Percentiles rank a stretch among this genome's conserved stretches.
phyloP scores from a whole-genome alignment of 2,888 invertebrate genomes.

The Tipula helvola region DNA sequence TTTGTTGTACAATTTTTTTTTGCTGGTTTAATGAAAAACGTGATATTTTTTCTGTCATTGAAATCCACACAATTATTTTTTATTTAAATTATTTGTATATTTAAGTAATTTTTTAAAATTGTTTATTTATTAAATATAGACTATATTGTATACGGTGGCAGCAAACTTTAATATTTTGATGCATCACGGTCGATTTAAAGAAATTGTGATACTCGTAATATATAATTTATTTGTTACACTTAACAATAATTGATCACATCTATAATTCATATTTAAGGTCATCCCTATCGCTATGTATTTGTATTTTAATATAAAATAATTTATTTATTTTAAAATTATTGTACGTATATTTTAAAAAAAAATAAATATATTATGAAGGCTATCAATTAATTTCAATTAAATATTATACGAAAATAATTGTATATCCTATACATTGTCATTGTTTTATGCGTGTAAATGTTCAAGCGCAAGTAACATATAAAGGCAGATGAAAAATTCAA shows the following conservation, averaged over 20 bases:
- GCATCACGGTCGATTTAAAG: neutral
- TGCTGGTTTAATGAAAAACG: neutral
- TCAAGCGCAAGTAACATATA: neutral
- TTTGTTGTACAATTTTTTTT: neutral
- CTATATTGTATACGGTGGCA: neutral
- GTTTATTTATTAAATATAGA: neutral
- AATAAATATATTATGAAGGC: neutral
- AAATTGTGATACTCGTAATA: neutral
- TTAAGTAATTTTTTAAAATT: neutral
- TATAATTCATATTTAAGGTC: neutral
- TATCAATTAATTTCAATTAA: constrained; percentile 4
- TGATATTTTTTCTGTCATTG: neutral
- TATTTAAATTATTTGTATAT: neutral
- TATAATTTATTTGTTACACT: neutral
- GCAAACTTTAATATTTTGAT: neutral
- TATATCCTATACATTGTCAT: neutral
- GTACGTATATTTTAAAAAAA: neutral
- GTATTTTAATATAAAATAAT: neutral
- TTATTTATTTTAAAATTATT: neutral
- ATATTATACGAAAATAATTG: neutral
- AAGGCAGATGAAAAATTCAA: neutral
- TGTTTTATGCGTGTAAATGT: neutral
- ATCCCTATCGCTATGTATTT: neutral
- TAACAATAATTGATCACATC: neutral
- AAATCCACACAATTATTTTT: neutral